phyloP scores from a whole-genome alignment of 1,140 invertebrate genomes.

The Brachionus angularis region DNA sequence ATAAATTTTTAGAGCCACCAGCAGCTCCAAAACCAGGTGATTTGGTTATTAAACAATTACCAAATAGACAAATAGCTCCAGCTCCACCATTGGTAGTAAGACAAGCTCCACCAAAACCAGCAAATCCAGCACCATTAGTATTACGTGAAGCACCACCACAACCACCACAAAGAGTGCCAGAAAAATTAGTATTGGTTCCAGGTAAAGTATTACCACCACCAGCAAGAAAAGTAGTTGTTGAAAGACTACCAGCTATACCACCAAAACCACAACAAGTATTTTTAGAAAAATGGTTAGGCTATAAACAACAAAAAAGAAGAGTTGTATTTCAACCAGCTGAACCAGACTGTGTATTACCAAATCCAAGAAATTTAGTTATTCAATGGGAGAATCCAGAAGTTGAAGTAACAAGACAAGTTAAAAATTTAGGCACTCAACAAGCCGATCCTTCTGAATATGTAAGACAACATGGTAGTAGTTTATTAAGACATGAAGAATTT shows the following conservation, averaged over 20 bases:
- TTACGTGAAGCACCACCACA: constrained; percentile 41
- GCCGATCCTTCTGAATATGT: constrained; percentile 35
- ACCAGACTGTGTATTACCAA: neutral
- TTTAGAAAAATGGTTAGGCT: constrained; percentile 43
- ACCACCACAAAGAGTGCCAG: neutral
- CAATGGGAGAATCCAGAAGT: constrained; percentile 39
- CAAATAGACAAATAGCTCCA: neutral
- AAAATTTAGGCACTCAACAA: constrained; percentile 3
- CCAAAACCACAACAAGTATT: constrained; percentile 36
- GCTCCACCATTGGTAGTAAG: constrained; percentile 36
- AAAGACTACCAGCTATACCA: constrained; percentile 35
- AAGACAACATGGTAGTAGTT: neutral
- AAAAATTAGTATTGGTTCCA: constrained; percentile 1
- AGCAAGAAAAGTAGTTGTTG: constrained; percentile 39
- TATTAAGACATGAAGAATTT: constrained; percentile 9
- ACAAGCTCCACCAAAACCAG: neutral
- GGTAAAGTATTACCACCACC: constrained; percentile 8
- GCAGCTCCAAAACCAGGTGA: constrained; percentile 15
- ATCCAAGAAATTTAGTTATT: constrained; percentile 38
- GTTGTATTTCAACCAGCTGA: constrained; percentile 37
- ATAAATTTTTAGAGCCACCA: constrained; percentile 41
- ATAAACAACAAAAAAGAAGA: constrained; percentile 32
- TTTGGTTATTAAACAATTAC: constrained; percentile 1
- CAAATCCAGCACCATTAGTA: constrained; percentile 17
- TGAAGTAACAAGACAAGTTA: neutral